These are phyloP conservation scores for Cordylochernes scorpioides DNA, from an alignment of 2,888 invertebrate species.

Conservation along the genomic window DNA sequence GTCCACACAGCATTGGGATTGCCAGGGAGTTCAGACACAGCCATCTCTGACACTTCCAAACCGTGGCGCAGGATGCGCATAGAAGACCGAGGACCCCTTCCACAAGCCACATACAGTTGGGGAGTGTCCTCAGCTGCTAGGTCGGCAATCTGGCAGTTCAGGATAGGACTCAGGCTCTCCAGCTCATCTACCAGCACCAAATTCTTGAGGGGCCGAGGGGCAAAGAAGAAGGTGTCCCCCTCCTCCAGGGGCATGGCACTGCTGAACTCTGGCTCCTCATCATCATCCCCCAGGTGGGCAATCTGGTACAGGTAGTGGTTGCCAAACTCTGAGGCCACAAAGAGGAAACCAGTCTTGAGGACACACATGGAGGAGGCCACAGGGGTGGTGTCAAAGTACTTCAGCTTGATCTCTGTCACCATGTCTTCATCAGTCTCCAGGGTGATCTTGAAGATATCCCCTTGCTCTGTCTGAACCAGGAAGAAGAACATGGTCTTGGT, in stretches of 20 bases:
- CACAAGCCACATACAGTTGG: constrained; percentile 84
- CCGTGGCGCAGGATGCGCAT: constrained; percentile 80
- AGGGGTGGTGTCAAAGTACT: constrained; percentile 97
- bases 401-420: constrained; percentile 85
- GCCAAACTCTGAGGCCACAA: constrained; percentile 94
- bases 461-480: constrained; percentile 93
- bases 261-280: constrained; percentile 94
- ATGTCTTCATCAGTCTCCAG: constrained; percentile 90
- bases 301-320: constrained; percentile 97
- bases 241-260: constrained; percentile 94
- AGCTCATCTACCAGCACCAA: constrained; percentile 86
- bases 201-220: constrained; percentile 71
- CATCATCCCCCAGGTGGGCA: constrained; percentile 94
- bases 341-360: constrained; percentile 88
- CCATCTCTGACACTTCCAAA: constrained; percentile 88
- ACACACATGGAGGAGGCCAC: constrained; percentile 92
- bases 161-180: constrained; percentile 77
- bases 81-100: constrained; percentile 77
- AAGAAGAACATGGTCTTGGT: constrained; percentile 99
- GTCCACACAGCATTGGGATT: constrained; percentile 99
- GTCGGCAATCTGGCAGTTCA: constrained; percentile 58
- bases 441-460: constrained; percentile 86
- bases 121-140: constrained; percentile 95
- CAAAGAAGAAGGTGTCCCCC: constrained; percentile 96
- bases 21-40: constrained; percentile 95